phyloP scores from a whole-genome alignment of 1,140 invertebrate genomes.

The Lepidurus apus region DNA sequence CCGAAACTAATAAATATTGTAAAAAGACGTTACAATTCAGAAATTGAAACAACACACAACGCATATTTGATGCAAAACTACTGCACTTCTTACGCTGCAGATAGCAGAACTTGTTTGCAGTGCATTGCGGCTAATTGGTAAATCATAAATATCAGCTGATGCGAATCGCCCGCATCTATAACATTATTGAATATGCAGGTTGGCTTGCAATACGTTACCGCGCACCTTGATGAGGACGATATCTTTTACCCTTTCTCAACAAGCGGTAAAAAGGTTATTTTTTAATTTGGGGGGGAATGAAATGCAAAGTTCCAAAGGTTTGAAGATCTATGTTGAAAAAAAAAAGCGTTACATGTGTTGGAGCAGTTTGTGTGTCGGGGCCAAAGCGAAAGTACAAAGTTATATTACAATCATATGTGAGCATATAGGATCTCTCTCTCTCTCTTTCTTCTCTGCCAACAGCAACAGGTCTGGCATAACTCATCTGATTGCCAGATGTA shows the following conservation, averaged over 20 bases:
- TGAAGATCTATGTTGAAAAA: background rate
- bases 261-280: background rate
- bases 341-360: background rate
- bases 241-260: background rate
- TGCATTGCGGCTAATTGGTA: no score
- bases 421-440: no score
- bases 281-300: background rate
- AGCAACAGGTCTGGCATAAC: conserved; percentile 9
- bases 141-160: no score
- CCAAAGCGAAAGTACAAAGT: no score
- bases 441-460: background rate
- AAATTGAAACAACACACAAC: no score
- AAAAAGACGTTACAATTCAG: no score
- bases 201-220: background rate
- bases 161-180: no score
- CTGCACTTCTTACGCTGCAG: no score
- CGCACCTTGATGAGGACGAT: background rate
- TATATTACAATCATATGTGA: no score
- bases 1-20: no score
- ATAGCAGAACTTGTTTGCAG: no score
- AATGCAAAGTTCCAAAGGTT: background rate
- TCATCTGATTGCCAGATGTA: conserved; percentile 12
- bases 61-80: no score
- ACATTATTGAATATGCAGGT: conserved; percentile 5
- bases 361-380: background rate